Evolutionary conservation across 2,888 invertebrate genomes (phyloP).

Genomic region (Molanna angustata): DNA sequence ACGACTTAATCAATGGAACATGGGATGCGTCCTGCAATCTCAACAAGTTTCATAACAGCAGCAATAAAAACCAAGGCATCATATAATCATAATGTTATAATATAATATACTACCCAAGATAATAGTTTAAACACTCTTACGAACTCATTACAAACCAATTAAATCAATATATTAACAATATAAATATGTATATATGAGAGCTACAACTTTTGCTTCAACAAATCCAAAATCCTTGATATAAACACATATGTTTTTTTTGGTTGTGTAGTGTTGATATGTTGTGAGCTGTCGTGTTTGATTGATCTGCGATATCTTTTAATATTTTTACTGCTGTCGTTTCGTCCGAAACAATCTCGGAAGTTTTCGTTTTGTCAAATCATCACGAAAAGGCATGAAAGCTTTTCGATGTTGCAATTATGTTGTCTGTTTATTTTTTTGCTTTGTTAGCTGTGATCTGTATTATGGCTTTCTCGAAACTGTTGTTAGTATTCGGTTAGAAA

Average conservation of each 20-base stretch:
- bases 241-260: constrained; percentile 15
- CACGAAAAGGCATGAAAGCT: no score
- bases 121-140: constrained; percentile 19
- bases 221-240: constrained; percentile 18
- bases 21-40: constrained; percentile 16
- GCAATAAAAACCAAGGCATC: constrained; percentile 22
- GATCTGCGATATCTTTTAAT: no score
- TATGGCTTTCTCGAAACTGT: constrained; percentile 1
- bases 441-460: constrained; percentile 1
- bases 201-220: constrained; percentile 20
- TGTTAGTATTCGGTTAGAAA: constrained; percentile 11
- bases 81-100: constrained; percentile 10
- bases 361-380: no score
- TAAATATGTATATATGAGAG: constrained; percentile 15
- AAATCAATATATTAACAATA: constrained; percentile 7
- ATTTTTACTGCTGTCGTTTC: no score
- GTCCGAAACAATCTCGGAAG: no score
- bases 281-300: constrained; percentile 8
- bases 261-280: constrained; percentile 9
- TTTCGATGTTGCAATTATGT: no score
- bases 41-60: constrained; percentile 17
- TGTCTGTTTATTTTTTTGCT: no score
- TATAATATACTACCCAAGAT: constrained; percentile 21
- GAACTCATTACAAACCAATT: constrained; percentile 22
- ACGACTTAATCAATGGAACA: no score